These are phyloP conservation scores for Diplodus puntazzo DNA, from an alignment of 2,797 vertebrate species.

Conservation along the genomic window DNA sequence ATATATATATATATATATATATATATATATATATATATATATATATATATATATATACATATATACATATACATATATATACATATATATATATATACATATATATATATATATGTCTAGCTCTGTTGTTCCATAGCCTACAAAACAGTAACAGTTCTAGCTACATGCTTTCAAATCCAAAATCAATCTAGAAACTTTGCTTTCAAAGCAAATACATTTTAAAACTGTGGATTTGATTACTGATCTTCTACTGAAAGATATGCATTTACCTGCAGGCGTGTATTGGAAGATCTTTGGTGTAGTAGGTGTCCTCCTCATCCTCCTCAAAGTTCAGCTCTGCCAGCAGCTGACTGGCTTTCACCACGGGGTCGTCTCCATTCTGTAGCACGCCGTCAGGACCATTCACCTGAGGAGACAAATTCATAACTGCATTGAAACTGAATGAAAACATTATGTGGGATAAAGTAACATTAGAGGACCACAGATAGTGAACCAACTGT, in stretches of 20 bases:
- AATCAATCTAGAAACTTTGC: background rate
- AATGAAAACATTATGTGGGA: background rate
- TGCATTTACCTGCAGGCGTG: conserved; percentile 93
- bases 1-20: no score
- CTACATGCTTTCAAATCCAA: no score
- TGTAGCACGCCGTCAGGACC: conserved; percentile 92
- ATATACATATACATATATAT: no score
- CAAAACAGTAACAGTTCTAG: background rate
- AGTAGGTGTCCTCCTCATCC: conserved; percentile 95
- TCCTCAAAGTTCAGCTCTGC: conserved; percentile 96
- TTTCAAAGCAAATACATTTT: background rate
- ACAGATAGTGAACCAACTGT: background rate
- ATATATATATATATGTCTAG: no score
- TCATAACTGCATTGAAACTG: background rate
- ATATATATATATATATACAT: no score
- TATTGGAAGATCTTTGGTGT: conserved; percentile 96
- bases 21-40: no score
- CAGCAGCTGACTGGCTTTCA: conserved; percentile 93
- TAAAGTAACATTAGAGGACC: background rate
- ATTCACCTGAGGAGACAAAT: conserved; percentile 84
- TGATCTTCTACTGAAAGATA: background rate
- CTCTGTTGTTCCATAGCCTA: no score
- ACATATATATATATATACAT: no score
- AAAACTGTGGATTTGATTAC: background rate
- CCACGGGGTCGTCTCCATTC: conserved; percentile 92